These are phyloP conservation scores for Silurus asotus DNA, from an alignment of 2,113 vertebrate species.

Conservation along the genomic window DNA sequence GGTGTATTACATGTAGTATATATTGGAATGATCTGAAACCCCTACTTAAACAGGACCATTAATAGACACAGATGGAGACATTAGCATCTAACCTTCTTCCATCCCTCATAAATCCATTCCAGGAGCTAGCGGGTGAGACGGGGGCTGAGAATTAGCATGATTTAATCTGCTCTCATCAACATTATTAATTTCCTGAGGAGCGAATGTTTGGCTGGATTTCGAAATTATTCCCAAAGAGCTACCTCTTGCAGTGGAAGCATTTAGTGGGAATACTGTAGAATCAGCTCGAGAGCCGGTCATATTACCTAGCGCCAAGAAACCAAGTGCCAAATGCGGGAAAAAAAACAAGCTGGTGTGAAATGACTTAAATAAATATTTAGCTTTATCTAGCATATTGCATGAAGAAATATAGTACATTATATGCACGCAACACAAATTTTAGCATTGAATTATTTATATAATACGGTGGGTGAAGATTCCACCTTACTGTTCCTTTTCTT, in stretches of 20 bases:
- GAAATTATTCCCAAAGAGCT: slow-evolving; percentile 56
- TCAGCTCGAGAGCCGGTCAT: background rate
- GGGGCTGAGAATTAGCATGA: slow-evolving; percentile 54
- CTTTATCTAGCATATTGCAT: background rate
- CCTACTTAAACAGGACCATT: slow-evolving; percentile 30
- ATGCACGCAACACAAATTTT: background rate
- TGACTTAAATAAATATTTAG: slow-evolving; percentile 9
- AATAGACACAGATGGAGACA: slow-evolving; percentile 10
- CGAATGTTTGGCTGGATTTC: slow-evolving; percentile 45
- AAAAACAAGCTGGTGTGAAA: slow-evolving; percentile 3
- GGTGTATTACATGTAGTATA: background rate
- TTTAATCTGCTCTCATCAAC: slow-evolving; percentile 54
- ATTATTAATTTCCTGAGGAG: slow-evolving; percentile 55
- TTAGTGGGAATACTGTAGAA: slow-evolving; percentile 18
- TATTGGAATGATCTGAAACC: slow-evolving; percentile 16
- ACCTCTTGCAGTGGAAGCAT: slow-evolving; percentile 40
- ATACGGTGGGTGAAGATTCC: background rate
- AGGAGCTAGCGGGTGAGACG: slow-evolving; percentile 49
- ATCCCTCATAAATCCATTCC: slow-evolving; percentile 32
- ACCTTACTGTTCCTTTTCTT: background rate
- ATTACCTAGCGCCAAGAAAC: background rate
- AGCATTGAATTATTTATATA: background rate
- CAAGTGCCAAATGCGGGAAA: background rate
- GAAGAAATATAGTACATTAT: background rate
- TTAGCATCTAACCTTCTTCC: background rate